Base-by-base conservation (phyloP, 2,888 invertebrate species). In the Campaea margaritaria region DNA sequence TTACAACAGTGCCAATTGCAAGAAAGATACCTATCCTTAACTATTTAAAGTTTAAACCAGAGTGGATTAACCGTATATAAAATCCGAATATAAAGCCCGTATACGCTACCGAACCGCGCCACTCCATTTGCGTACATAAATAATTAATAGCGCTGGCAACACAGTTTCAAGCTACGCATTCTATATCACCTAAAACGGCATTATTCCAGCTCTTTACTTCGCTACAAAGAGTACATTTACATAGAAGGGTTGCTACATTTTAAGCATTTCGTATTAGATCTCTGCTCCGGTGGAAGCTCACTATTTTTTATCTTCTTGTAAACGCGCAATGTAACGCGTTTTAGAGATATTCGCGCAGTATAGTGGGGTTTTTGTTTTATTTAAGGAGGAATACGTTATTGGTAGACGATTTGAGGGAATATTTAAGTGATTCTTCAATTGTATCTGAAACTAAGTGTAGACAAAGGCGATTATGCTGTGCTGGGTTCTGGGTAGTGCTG, bases 391-490 rank as follows among this genome's bases (percentile, higher is more conserved):
- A 78, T 81, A 80, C 75, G 75, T 55, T 56, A 61, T 56, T 14
- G 47, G 55, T 77, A 73, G 75, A 70, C 69, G 72, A 72, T 79
- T 78, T 77, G 77, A 82, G 74, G 72, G 78, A 82, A 84, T 83
- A 85, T 81, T 81, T 79, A 77, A 82, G 79, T 72, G 73, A 75
- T 77, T 78, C 75, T 76, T 65, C 76, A 68, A 74, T 72, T 76
- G 78, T 70, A 68, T 64, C 34, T 34, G 34, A n/a, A n/a, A n/a
- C n/a, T n/a, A n/a, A n/a, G n/a, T n/a, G n/a, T n/a, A n/a, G n/a
- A n/a, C n/a, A n/a, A n/a, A n/a, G n/a, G n/a, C n/a, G n/a, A n/a
- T n/a, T n/a, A n/a, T n/a, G n/a, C n/a, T n/a, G n/a, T n/a, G n/a
- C n/a, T n/a, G n/a, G n/a, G n/a, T n/a, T n/a, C n/a, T n/a, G n/a